phyloP scores from a whole-genome alignment of 2,888 invertebrate species.

The Bellardia pandia region DNA sequence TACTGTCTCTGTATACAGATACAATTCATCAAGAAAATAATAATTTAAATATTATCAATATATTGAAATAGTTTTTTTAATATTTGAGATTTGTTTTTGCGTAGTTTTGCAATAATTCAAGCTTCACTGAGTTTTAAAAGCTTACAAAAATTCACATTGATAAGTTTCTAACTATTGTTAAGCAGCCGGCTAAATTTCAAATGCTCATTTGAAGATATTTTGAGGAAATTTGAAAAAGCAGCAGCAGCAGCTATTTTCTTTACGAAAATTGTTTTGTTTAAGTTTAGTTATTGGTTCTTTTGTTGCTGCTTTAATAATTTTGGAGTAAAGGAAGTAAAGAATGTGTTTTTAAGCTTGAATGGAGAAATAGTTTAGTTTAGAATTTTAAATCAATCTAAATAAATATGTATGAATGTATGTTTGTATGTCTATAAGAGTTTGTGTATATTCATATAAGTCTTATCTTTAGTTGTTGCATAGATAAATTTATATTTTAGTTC shows the following conservation, averaged over 20 bases:
- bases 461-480: slow-evolving; percentile 44
- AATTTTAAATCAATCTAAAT: not conserved
- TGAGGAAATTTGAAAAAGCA: slow-evolving; percentile 33
- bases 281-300: slow-evolving; percentile 1
- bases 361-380: slow-evolving; percentile 1
- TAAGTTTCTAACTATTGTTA: slow-evolving; percentile 41
- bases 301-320: not conserved
- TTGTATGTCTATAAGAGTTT: not conserved
- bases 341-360: slow-evolving; percentile 30
- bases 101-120: slow-evolving; percentile 48
- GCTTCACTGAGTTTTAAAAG: slow-evolving; percentile 52
- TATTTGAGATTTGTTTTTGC: slow-evolving; percentile 22
- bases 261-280: slow-evolving; percentile 39
- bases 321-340: slow-evolving; percentile 10
- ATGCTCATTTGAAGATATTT: slow-evolving; percentile 30
- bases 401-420: not conserved
- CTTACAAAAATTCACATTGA: slow-evolving; percentile 15
- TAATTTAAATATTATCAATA: slow-evolving; percentile 9
- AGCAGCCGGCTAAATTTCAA: slow-evolving; percentile 1
- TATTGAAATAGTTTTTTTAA: not conserved
- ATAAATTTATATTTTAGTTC: slow-evolving; percentile 50
- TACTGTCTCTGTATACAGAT: not conserved
- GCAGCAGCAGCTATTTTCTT: not conserved
- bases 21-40: not conserved
- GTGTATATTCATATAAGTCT: slow-evolving; percentile 9